phyloP scores from a whole-genome alignment of 1,140 invertebrate species.

The Telenomus remus region DNA sequence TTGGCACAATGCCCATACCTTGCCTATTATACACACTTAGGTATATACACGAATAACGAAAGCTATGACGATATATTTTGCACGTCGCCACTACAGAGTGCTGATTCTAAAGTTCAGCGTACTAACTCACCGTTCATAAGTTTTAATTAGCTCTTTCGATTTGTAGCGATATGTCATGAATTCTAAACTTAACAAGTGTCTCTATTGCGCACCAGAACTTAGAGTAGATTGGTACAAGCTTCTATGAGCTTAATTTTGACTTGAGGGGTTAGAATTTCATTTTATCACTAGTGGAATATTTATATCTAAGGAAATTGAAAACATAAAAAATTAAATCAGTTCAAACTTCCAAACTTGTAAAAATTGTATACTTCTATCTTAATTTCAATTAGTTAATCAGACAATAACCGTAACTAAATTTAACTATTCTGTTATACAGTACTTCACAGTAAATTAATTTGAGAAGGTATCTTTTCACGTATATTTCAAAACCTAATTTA shows the following conservation, averaged over 20 bases:
- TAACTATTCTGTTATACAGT: no score
- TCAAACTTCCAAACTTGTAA: no score
- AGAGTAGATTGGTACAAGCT: conserved; percentile 29
- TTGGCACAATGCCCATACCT: conserved; percentile 65
- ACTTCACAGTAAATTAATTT: no score
- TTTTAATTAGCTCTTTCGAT: conserved; percentile 72
- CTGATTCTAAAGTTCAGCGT: conserved; percentile 38
- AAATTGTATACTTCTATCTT: no score
- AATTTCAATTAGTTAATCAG: no score
- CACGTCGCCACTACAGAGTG: conserved; percentile 41
- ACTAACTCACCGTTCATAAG: conserved; percentile 59
- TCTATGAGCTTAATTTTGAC: conserved; percentile 41
- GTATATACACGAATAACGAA: conserved; percentile 32
- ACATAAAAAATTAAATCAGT: no score
- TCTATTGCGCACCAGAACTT: conserved; percentile 23
- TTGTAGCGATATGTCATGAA: conserved; percentile 48
- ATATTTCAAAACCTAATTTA: no score
- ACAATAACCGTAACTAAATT: no score
- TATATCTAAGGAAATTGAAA: no score
- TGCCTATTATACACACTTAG: conserved; percentile 13
- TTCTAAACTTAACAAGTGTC: conserved; percentile 19
- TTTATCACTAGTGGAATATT: no score
- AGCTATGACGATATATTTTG: conserved; percentile 38
- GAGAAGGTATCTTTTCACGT: no score
- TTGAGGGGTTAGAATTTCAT: conserved; percentile 25